phyloP scores from a whole-genome alignment of 1,140 invertebrate genomes.

The Scylla paramamosain region DNA sequence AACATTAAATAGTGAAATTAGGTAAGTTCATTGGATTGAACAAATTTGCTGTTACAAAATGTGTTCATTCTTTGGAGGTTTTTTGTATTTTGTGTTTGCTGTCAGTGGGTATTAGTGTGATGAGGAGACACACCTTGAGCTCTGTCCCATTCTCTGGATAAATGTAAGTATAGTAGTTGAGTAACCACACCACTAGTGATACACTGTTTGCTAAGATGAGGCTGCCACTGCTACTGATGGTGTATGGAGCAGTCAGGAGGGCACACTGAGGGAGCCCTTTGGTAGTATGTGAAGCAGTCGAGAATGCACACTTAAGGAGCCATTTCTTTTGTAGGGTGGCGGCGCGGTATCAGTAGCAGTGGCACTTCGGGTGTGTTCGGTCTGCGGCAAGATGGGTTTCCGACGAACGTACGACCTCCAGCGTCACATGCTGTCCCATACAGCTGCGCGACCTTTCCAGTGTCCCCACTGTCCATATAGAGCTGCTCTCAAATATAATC shows the following conservation, averaged over 20 bases:
- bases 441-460: slow-evolving; percentile 70
- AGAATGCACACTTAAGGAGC: slow-evolving; percentile 68
- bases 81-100: too few species aligned
- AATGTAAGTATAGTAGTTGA: too few species aligned
- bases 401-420: slow-evolving; percentile 72
- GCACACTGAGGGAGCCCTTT: too few species aligned
- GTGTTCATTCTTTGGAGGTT: too few species aligned
- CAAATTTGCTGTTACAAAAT: too few species aligned
- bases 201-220: not conserved
- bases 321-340: slow-evolving; percentile 73
- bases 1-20: too few species aligned
- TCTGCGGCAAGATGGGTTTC: slow-evolving; percentile 73
- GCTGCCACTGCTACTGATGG: slow-evolving; percentile 62
- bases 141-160: too few species aligned
- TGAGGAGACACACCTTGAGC: too few species aligned
- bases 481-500: slow-evolving; percentile 69
- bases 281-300: not conserved
- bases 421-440: slow-evolving; percentile 70
- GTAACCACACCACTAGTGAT: not conserved
- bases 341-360: slow-evolving; percentile 57
- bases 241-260: too few species aligned
- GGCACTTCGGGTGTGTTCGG: slow-evolving; percentile 67
- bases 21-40: too few species aligned
- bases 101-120: too few species aligned
- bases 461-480: slow-evolving; percentile 67